A percentile compares a stretch with the other conserved stretches of the same genome.
Conservation (phyloP, 1,140 invertebrate genomes). For the Drosophila carrolli region DNA sequence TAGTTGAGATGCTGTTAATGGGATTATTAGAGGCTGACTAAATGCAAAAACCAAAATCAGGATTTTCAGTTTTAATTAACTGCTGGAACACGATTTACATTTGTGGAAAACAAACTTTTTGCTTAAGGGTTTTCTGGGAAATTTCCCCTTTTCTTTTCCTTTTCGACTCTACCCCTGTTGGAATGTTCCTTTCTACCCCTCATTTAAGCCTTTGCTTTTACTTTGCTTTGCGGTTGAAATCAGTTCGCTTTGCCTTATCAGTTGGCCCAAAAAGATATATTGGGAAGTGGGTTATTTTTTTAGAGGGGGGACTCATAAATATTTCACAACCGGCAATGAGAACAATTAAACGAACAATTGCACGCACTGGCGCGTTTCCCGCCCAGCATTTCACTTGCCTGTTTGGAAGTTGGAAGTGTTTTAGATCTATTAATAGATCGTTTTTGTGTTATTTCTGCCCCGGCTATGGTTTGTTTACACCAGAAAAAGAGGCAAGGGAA, state of each 20-base stretch:
- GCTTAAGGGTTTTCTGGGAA: not conserved
- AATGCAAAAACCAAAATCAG: not conserved
- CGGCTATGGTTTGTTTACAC: conserved; percentile 30
- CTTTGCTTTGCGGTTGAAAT: not conserved
- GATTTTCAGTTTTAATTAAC: not conserved
- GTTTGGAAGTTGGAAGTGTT: conserved; percentile 30
- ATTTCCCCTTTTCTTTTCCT: conserved; percentile 9
- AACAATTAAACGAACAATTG: conserved; percentile 39
- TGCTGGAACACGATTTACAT: not conserved
- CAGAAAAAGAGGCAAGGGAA: conserved; percentile 28
- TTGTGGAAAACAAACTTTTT: not conserved
- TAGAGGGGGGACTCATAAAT: conserved; percentile 33
- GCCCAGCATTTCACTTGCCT: conserved; percentile 10
- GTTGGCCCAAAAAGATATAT: conserved; percentile 23
- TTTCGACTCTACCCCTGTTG: conserved; percentile 18
- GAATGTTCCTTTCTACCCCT: conserved; percentile 9
- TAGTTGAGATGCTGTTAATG: not conserved
- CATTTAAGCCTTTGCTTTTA: conserved; percentile 1
- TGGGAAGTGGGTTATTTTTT: conserved; percentile 17
- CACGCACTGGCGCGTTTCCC: conserved; percentile 22
- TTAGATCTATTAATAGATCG: conserved; percentile 62
- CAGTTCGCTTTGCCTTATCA: conserved; percentile 12
- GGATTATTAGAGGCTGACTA: not conserved
- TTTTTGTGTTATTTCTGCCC: conserved; percentile 11
- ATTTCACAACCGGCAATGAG: conserved; percentile 24